Evolutionary conservation across 2,113 vertebrate genomes (phyloP).

Genomic region (Lepisosteus oculatus): DNA sequence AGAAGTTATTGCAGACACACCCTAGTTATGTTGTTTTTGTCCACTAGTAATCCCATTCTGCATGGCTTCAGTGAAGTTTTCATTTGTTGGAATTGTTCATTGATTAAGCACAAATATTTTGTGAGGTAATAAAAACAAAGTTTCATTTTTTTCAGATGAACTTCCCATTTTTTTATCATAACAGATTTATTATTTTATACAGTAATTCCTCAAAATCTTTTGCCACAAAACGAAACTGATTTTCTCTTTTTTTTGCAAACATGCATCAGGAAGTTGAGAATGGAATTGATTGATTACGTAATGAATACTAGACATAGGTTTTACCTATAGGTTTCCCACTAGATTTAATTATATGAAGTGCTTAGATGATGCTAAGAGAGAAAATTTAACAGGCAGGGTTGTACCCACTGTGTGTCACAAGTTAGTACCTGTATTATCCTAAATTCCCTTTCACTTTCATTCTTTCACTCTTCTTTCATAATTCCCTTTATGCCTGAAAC

Average conservation of each 20-base stretch:
- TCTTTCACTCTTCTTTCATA: constrained; percentile 5
- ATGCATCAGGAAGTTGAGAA: not conserved
- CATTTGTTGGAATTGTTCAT: too few relatives aligned
- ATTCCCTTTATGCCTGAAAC: not conserved
- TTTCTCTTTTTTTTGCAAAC: not conserved
- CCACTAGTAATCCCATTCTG: too few relatives aligned
- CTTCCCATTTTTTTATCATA: too few relatives aligned
- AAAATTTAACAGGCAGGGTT: constrained; percentile 24
- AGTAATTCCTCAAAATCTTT: not conserved
- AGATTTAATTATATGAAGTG: constrained; percentile 61
- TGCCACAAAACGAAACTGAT: not conserved
- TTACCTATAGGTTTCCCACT: constrained; percentile 39
- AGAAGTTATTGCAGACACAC: too few relatives aligned
- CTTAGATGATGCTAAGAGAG: constrained; percentile 38
- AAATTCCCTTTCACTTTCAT: not conserved
- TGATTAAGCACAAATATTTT: too few relatives aligned
- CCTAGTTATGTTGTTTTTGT: too few relatives aligned
- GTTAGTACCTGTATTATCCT: not conserved
- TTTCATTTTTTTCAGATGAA: too few relatives aligned
- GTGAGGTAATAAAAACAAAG: too few relatives aligned
- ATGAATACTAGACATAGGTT: constrained; percentile 57
- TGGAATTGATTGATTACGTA: constrained; percentile 44
- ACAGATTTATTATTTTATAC: too few relatives aligned
- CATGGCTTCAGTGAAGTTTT: too few relatives aligned
- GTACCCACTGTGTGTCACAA: constrained; percentile 20